Base-by-base conservation (phyloP, 2,113 vertebrate genomes). In the Apaloderma vittatum region DNA sequence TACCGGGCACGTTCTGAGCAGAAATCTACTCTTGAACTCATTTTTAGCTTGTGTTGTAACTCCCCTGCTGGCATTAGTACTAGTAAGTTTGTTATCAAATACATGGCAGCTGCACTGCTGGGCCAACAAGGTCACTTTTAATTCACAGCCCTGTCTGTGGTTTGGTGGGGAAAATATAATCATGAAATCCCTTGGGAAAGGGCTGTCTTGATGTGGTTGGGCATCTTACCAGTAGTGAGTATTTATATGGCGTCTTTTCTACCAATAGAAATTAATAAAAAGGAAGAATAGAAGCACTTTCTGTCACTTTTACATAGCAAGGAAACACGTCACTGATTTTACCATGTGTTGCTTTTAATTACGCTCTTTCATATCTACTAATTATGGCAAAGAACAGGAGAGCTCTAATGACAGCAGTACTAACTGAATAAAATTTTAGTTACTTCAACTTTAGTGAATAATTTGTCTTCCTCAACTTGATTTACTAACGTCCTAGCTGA, bases 391-490 rank as follows among this genome's bases (percentile, higher is more conserved):
- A 92, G 88, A 96, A 95, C 72, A n/a, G 70, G 91, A 95, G 86
- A 77, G 90, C 52, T 94, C 46, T 72, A 70, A 36, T 90, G 79
- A 90, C 67, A 83, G 52, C 74, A 87, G 80, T 48, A 72, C 72
- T 96, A 96, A 95, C 83, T 81, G 79, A 93, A 93, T 90, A 89
- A 96, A 96, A 93, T 94, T 97, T 66, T 96, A 95, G 92, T 97
- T 93, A 85, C 58, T 93, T 95, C 57, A 92, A 86, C 52, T 89
- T 90, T 86, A 94, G 92, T 86, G 90, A 96, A 86, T 94, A 82
- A 96, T 98, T 97, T 96, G 90, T 97, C 97, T 96, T 97, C 90
- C 81, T 97, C 93, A 80, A 13, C 67, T 97, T 96, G 94, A 98
- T 97, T 97, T 97, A 88, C 96, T 97, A 67, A 90, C 93, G 91